These are phyloP conservation scores for Sussaba pulchella DNA, from an alignment of 2,888 invertebrate species.

Conservation along the genomic window DNA sequence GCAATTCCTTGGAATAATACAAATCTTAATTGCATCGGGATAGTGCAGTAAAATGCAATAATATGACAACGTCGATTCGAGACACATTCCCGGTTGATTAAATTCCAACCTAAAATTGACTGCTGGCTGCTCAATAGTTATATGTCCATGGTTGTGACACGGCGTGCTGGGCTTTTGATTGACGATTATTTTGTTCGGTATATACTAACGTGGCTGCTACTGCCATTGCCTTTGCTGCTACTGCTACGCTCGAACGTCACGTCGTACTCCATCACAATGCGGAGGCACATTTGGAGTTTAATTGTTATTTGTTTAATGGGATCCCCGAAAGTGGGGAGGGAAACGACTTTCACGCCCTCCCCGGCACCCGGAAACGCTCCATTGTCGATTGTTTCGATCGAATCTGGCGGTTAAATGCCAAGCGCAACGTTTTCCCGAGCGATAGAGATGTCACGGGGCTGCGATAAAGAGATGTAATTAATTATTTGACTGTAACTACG, in stretches of 20 bases:
- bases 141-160: neutral
- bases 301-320: slow-evolving; percentile 4
- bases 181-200: slow-evolving; percentile 17
- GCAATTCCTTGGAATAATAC: too few species aligned
- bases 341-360: neutral
- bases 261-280: neutral
- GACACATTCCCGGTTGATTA: neutral
- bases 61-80: too few species aligned
- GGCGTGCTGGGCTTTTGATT: neutral
- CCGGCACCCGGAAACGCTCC: neutral
- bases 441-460: neutral
- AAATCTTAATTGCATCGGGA: too few species aligned
- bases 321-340: neutral
- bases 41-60: too few species aligned
- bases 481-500: slow-evolving; percentile 29
- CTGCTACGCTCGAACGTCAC: neutral
- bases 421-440: neutral
- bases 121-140: neutral
- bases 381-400: slow-evolving; percentile 11
- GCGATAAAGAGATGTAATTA: slow-evolving; percentile 13
- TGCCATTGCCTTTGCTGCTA: too few species aligned
- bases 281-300: slow-evolving; percentile 19
- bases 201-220: neutral
- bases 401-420: neutral
- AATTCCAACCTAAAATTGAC: neutral